Base-by-base conservation (phyloP, 2,888 invertebrate species). In the Synanthedon andrenaeformis region DNA sequence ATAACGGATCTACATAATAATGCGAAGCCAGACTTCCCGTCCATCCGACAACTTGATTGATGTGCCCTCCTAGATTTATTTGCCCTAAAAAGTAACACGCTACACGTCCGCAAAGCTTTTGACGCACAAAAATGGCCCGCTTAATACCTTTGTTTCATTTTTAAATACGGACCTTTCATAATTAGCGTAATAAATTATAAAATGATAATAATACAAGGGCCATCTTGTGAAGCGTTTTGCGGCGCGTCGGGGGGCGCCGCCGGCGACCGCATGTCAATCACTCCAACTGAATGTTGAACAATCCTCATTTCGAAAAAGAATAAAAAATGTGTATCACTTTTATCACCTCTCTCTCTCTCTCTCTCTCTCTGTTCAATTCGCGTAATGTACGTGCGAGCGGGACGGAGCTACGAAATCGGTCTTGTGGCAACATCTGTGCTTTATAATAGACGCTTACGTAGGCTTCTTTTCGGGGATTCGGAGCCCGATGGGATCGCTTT, bases 101-200 rank as follows among this genome's bases (percentile, higher is more conserved):
- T 69, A 78, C 75, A 76, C 75, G 82, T 83, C 79, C 78, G 76
- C 82, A 73, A 71, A 77, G 79, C 77, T 73, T 79, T 79, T 74
- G 70, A 71, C 70, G 70, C 66, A 74, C 70, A 77, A 79, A 78
- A 77, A 76, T 76, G 78, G 72, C 76, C 76, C 76, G 67, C 67
- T 67, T 79, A 79, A 76, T 78, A 77, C 81, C 76, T 84, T 83
- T 83, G 83, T 84, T 84, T 84, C 74, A 79, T 85, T 85, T 85
- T 84, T 82, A 80, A 81, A 85, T 80, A 79, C 74, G 80, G 72
- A 69, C 79, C 77, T 77, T 79, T 79, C 74, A 82, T 86, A 86
- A 87, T 87, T 86, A 86, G 85, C 81, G 83, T 85, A 83, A 87
- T 86, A 87, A 85, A 87, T 87, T 84, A 84, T 79, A 80, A 87